Evolutionary conservation across 2,797 vertebrate species (phyloP).

Genomic region (Halcyon chelicuti): DNA sequence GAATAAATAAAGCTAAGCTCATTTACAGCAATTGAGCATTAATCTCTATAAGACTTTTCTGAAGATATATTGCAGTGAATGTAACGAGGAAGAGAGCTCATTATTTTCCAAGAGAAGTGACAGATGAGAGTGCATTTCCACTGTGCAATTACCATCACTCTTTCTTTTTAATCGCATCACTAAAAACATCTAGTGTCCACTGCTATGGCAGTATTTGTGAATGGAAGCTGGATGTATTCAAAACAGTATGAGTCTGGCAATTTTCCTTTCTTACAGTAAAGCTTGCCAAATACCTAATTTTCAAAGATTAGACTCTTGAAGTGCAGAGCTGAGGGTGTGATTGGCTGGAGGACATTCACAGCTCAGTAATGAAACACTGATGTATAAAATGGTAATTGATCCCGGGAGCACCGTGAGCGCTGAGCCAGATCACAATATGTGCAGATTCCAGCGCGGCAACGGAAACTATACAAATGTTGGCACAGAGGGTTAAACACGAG

Average conservation of each 20-base stretch:
- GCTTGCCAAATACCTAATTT: constrained; percentile 57
- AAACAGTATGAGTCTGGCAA: background rate
- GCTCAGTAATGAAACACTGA: constrained; percentile 65
- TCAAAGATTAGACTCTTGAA: constrained; percentile 62
- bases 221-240: constrained; percentile 7
- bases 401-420: background rate
- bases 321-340: constrained; percentile 15
- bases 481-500: constrained; percentile 12
- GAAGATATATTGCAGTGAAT: constrained; percentile 6
- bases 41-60: constrained; percentile 42
- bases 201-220: constrained; percentile 27
- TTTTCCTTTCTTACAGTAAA: constrained; percentile 25
- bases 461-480: constrained; percentile 43
- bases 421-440: constrained; percentile 58
- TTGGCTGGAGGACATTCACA: constrained; percentile 55
- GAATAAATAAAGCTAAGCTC: constrained; percentile 65
- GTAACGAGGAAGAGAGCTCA: constrained; percentile 23
- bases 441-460: background rate
- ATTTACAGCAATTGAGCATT: constrained; percentile 52
- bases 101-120: constrained; percentile 49
- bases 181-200: background rate
- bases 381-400: constrained; percentile 74
- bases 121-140: constrained; percentile 11
- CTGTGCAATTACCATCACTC: background rate
- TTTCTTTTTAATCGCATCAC: background rate